Evolutionary conservation across 2,888 invertebrate genomes (phyloP).

Genomic region (Ectemnius continuus): DNA sequence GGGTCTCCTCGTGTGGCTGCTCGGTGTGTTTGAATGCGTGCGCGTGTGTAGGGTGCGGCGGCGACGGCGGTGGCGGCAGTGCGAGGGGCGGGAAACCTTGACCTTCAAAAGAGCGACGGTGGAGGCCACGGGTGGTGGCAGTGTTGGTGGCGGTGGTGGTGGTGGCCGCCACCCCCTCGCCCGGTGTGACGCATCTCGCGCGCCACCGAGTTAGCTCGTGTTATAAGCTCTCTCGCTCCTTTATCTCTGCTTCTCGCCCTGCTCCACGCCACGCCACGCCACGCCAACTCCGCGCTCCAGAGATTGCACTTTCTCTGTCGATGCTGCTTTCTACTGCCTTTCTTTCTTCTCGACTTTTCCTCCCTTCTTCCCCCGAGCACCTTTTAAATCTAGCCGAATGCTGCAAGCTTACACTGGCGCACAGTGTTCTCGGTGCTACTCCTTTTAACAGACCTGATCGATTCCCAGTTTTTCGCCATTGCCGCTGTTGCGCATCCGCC

Average conservation of each 20-base stretch:
- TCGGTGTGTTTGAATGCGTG: not conserved
- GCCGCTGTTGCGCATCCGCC: too few relatives aligned
- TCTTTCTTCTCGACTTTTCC: not conserved
- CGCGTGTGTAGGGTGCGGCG: not conserved
- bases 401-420: too few relatives aligned
- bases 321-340: not conserved
- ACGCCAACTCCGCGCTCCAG: not conserved
- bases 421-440: too few relatives aligned
- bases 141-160: constrained; percentile 28
- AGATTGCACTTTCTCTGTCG: not conserved
- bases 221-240: constrained; percentile 9
- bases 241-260: constrained; percentile 4
- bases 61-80: not conserved
- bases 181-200: constrained; percentile 44
- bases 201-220: not conserved
- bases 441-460: too few relatives aligned
- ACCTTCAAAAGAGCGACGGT: constrained; percentile 72
- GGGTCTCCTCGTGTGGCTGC: too few relatives aligned
- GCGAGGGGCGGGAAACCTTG: constrained; percentile 71
- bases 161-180: constrained; percentile 40
- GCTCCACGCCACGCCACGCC: not conserved
- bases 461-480: too few relatives aligned
- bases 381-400: not conserved
- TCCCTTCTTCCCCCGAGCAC: not conserved
- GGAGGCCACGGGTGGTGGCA: constrained; percentile 57